These are phyloP conservation scores for Corynorhinus townsendii DNA, from an alignment of 2,113 vertebrate genomes.

Conservation along the genomic window DNA sequence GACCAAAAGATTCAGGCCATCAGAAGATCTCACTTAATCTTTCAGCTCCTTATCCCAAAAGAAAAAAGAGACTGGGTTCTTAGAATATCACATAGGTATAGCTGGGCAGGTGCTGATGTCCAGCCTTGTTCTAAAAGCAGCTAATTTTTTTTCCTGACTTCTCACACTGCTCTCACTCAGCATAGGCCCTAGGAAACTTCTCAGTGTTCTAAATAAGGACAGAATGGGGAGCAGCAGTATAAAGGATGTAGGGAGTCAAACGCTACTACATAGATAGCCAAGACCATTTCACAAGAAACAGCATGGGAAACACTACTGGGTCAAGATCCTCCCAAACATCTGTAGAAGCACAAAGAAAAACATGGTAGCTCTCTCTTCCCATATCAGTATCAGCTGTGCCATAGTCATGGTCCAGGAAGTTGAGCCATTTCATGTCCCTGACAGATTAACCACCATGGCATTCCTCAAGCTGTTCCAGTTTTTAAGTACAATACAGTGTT, in stretches of 20 bases:
- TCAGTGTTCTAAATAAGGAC: constrained; percentile 55
- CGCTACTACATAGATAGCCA: constrained; percentile 65
- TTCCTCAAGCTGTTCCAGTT: constrained; percentile 53
- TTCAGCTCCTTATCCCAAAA: constrained; percentile 19
- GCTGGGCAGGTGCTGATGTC: constrained; percentile 14
- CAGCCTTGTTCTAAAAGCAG: constrained; percentile 50
- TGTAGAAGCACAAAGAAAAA: constrained; percentile 54
- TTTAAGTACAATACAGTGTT: constrained; percentile 46
- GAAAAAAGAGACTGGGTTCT: constrained; percentile 40
- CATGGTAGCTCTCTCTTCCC: constrained; percentile 1
- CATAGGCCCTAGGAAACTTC: constrained; percentile 52
- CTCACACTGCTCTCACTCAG: constrained; percentile 21
- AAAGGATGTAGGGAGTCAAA: constrained; percentile 55
- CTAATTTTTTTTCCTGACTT: background rate
- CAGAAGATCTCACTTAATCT: constrained; percentile 15
- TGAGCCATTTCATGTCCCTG: constrained; percentile 39
- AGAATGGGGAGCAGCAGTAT: constrained; percentile 55
- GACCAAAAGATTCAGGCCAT: constrained; percentile 17
- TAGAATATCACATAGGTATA: constrained; percentile 11
- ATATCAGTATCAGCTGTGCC: constrained; percentile 21
- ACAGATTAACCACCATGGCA: constrained; percentile 33
- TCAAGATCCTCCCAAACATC: constrained; percentile 46
- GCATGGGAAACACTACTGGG: constrained; percentile 47
- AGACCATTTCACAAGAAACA: constrained; percentile 66
- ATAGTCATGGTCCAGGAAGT: constrained; percentile 40